Conservation (phyloP, 2,888 invertebrate genomes). For the Parnassius apollo region DNA sequence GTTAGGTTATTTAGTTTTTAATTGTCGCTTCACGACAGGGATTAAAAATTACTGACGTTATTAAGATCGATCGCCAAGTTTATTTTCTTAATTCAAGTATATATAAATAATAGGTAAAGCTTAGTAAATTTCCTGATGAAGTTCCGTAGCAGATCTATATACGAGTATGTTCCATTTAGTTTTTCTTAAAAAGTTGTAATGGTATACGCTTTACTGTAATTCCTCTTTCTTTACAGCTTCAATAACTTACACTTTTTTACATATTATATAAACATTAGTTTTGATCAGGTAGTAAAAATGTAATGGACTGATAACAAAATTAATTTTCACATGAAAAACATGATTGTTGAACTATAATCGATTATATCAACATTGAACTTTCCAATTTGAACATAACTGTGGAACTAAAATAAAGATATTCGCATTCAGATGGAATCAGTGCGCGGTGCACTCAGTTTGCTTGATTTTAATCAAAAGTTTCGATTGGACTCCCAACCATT, state of each 20-base stretch:
- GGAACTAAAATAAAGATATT: constrained; percentile 76
- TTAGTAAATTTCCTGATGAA: background rate
- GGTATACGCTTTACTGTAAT: background rate
- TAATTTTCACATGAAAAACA: no score
- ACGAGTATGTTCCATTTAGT: background rate
- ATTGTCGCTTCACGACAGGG: background rate
- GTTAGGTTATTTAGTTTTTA: no score
- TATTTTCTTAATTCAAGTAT: background rate
- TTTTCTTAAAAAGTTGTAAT: background rate
- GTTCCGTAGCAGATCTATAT: background rate
- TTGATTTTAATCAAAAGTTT: constrained; percentile 81
- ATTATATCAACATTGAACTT: constrained; percentile 62
- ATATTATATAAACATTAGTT: no score
- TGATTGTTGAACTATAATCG: constrained; percentile 42
- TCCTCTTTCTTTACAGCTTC: no score
- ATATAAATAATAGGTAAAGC: background rate
- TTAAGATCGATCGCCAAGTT: constrained; percentile 28
- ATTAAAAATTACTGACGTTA: constrained; percentile 16
- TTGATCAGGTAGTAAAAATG: no score
- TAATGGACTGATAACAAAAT: no score
- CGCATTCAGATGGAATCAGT: constrained; percentile 57
- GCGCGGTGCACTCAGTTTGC: constrained; percentile 63
- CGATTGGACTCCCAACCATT: constrained; percentile 70
- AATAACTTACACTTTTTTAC: no score
- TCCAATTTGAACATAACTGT: constrained; percentile 63